phyloP scores from a whole-genome alignment of 2,797 vertebrate genomes.

The Gymnodraco acuticeps region DNA sequence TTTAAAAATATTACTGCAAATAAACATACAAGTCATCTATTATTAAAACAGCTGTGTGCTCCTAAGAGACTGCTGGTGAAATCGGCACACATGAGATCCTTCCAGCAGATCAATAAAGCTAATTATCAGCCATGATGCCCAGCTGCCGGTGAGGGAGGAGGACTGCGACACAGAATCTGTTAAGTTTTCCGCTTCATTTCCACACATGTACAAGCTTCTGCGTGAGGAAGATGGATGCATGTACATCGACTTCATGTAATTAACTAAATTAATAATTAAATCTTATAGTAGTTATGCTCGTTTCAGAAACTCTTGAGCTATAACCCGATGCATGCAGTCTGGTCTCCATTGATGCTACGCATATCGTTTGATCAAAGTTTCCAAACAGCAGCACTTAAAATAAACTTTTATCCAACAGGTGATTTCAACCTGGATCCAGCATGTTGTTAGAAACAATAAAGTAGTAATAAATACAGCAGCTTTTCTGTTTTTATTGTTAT shows the following conservation, averaged over 20 bases:
- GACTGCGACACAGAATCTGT: not conserved
- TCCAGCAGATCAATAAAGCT: not conserved
- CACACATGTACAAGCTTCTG: fast-evolving
- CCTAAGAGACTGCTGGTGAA: fast-evolving
- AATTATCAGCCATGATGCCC: fast-evolving
- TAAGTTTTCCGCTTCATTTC: fast-evolving
- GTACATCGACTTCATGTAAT: not conserved
- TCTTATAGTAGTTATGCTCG: too few relatives aligned
- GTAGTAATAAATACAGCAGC: too few relatives aligned
- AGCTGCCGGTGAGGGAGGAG: not conserved
- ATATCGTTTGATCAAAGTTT: too few relatives aligned
- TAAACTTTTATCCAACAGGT: not conserved
- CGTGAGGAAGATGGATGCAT: fast-evolving
- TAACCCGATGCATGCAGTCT: too few relatives aligned
- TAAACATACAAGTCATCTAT: too few relatives aligned
- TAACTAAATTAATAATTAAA: too few relatives aligned
- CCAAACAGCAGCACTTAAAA: too few relatives aligned
- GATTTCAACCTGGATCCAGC: not conserved
- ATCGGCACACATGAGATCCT: too few relatives aligned
- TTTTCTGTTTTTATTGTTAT: slow-evolving; percentile 5
- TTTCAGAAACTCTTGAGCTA: too few relatives aligned
- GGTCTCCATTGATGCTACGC: too few relatives aligned
- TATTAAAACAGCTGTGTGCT: not conserved
- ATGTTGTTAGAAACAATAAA: too few relatives aligned
- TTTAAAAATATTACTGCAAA: too few relatives aligned